phyloP scores from a whole-genome alignment of 2,888 invertebrate genomes.

The Apotomis betuletana region DNA sequence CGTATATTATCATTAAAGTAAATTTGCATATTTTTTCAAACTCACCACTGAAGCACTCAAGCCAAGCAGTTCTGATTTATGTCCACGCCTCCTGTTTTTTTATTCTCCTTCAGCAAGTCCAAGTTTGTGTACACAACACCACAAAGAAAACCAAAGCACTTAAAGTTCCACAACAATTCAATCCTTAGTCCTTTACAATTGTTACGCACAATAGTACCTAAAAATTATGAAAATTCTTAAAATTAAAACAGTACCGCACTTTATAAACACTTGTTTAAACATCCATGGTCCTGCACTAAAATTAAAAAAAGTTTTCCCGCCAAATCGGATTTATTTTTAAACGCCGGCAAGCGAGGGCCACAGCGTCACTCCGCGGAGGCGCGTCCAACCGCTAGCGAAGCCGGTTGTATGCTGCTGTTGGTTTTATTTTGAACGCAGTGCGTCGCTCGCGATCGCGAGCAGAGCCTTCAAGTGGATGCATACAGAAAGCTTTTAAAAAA shows the following conservation, averaged over 20 bases:
- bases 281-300: not conserved
- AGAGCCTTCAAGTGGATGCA: constrained; percentile 7
- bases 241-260: not conserved
- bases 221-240: not conserved
- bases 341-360: constrained; percentile 44
- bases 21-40: not conserved
- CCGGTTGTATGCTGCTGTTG: constrained; percentile 72
- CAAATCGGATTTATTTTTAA: constrained; percentile 57
- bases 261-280: constrained; percentile 12
- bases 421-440: constrained; percentile 73
- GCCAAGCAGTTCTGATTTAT: constrained; percentile 27
- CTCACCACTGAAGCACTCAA: constrained; percentile 9
- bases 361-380: constrained; percentile 46
- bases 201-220: not conserved
- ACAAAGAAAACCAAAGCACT: constrained; percentile 23
- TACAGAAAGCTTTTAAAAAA: not conserved
- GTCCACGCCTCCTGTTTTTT: constrained; percentile 55
- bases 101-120: constrained; percentile 48
- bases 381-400: constrained; percentile 74
- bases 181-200: constrained; percentile 17
- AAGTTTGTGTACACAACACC: constrained; percentile 16
- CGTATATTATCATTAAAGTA: too few relatives aligned
- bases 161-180: constrained; percentile 14
- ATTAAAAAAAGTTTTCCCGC: constrained; percentile 66
- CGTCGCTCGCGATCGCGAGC: constrained; percentile 52